Percentiles rank a stretch among this genome's conserved stretches.
These are phyloP conservation scores for Gerris lacustris DNA, from an alignment of 2,888 invertebrate genomes.

Conservation along the genomic window DNA sequence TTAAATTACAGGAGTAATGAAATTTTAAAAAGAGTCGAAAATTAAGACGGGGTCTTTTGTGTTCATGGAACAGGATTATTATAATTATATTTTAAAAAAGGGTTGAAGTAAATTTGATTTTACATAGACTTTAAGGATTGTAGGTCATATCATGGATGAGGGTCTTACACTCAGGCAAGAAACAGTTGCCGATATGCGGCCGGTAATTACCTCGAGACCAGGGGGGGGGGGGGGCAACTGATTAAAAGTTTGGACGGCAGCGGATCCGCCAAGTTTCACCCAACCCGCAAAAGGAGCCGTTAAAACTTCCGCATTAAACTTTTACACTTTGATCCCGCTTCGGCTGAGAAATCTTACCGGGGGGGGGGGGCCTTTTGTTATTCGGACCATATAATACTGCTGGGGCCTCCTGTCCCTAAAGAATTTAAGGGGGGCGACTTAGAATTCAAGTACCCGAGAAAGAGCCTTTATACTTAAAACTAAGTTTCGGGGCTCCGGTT, in stretches of 20 bases:
- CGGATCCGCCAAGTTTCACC: neutral
- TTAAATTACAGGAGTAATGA: too few species aligned
- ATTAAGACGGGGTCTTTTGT: too few species aligned
- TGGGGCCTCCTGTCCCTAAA: neutral
- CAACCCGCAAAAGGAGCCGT: neutral
- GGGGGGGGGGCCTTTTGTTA: neutral
- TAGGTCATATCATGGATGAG: too few species aligned
- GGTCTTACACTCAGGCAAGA: too few species aligned
- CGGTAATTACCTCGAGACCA: neutral
- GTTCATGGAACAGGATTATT: too few species aligned
- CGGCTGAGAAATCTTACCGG: too few species aligned
- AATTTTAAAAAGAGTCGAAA: too few species aligned
- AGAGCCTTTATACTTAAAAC: neutral
- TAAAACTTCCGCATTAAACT: constrained; percentile 3
- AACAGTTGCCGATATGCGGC: neutral
- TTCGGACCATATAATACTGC: neutral
- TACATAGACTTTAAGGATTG: too few species aligned
- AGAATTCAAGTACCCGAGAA: neutral
- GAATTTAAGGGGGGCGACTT: neutral
- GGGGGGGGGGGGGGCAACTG: neutral
- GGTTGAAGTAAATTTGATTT: too few species aligned
- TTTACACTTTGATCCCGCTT: neutral
- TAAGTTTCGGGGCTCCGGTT: neutral
- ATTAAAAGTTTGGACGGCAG: neutral
- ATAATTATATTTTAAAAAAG: too few species aligned